Percentiles rank a stretch among this genome's conserved stretches.
phyloP scores from a whole-genome alignment of 2,797 vertebrate genomes.

The Margarornis squamiger region DNA sequence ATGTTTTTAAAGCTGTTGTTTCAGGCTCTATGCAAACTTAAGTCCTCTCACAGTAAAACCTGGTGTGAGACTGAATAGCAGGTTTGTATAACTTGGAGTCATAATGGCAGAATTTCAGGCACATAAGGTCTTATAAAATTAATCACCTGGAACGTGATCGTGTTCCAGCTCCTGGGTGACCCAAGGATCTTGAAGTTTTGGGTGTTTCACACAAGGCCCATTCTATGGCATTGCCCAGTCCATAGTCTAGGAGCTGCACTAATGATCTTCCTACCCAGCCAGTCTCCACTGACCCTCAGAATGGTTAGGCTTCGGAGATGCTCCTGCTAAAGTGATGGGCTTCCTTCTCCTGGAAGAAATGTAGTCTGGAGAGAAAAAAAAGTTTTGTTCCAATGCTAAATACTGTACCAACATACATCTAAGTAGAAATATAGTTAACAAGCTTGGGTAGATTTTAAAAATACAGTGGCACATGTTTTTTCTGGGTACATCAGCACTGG shows the following conservation, averaged over 20 bases:
- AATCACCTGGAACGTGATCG: not conserved
- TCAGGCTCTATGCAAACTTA: conserved; percentile 4
- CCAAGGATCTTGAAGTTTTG: not conserved
- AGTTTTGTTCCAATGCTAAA: not conserved
- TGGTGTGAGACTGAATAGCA: not conserved
- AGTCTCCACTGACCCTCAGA: not conserved
- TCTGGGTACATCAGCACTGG: not conserved
- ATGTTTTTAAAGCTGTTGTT: conserved; percentile 8
- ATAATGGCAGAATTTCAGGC: not conserved
- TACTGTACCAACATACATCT: not conserved
- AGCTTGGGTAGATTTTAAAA: not conserved
- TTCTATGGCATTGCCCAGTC: not conserved
- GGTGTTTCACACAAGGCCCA: not conserved
- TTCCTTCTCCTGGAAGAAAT: not conserved
- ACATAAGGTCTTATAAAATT: not conserved
- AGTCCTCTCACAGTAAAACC: not conserved
- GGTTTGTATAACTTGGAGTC: not conserved
- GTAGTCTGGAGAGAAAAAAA: not conserved
- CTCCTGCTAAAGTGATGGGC: not conserved
- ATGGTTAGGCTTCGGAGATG: not conserved
- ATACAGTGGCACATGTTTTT: not conserved
- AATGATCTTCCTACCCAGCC: not conserved
- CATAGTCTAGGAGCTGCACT: not conserved
- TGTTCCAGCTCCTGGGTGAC: not conserved
- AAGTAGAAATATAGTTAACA: not conserved